phyloP scores from a whole-genome alignment of 2,797 vertebrate genomes.

The Melanotaenia trifasciata region DNA sequence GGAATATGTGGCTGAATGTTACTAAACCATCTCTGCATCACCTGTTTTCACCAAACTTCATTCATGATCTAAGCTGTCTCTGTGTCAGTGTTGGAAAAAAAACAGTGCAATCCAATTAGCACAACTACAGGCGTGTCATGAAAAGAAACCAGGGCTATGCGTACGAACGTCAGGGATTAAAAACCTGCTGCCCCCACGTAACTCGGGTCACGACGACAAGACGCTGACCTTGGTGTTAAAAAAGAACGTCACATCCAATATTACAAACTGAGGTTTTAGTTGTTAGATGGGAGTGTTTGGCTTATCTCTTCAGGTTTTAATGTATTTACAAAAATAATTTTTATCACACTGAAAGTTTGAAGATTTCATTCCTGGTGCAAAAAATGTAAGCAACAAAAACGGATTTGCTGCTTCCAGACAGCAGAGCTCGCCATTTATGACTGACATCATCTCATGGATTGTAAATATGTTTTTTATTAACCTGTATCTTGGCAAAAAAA shows the following conservation, averaged over 20 bases:
- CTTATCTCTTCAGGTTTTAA: neutral
- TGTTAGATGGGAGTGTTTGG: too few relatives aligned
- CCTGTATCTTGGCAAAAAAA: too few relatives aligned
- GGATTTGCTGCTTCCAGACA: neutral
- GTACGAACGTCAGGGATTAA: constrained; percentile 56
- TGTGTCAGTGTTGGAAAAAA: constrained; percentile 54
- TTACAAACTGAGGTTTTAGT: neutral
- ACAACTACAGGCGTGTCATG: constrained; percentile 37
- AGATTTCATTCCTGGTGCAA: neutral
- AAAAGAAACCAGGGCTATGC: constrained; percentile 55
- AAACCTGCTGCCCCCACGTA: constrained; percentile 30
- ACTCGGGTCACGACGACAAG: constrained; percentile 18
- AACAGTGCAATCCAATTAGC: constrained; percentile 68
- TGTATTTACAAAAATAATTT: neutral
- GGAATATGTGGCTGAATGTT: too few relatives aligned
- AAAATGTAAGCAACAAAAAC: neutral
- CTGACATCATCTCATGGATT: neutral
- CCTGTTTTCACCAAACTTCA: too few relatives aligned
- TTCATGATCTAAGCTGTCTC: constrained; percentile 24
- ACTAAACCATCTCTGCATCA: too few relatives aligned
- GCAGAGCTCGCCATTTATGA: neutral
- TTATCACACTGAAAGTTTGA: neutral
- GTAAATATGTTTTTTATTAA: too few relatives aligned
- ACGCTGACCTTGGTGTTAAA: constrained; percentile 35
- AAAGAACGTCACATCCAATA: neutral